Base-by-base conservation (phyloP, 2,113 vertebrate species). In the Nothocercus julius region DNA sequence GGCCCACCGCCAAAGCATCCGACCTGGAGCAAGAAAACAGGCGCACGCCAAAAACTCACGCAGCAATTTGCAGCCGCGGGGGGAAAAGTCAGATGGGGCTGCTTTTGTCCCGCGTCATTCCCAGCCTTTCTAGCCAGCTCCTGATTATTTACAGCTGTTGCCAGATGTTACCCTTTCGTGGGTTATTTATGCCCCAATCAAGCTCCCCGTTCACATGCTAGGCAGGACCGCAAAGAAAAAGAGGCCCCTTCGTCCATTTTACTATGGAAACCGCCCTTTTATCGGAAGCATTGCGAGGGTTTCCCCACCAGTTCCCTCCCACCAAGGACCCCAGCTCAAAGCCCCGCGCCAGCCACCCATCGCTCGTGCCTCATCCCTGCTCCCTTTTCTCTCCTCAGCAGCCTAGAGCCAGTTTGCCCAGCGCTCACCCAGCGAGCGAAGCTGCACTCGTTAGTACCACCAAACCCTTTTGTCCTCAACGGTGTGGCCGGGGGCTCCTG, bases 191-290 rank as follows among this genome's bases (percentile, higher is more conserved):
- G 91, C 81, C 89, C 0, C 7, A 72, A 45, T 79, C 28, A 13
- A 32, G 22, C 72, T 84, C 84, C 42, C 84, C 5, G 2, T 83
- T 95, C 89, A 84, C 95, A 95, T 5, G 53, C 90, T 27, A 70
- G 70, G 70, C 24, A 6, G 82, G 74, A 91, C 76, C 66, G 4
- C n/a, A 47, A 30, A 95, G 90, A 95, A 70, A 90, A 73, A 87
- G 90, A 76, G 92, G 72, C 93, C 95, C 92, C 88, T 89, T 94
- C 94, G 90, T 96, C 92, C 59, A 49, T 66, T 94, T 96, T 94
- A 79, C 95, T 93, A 87, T 94, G 94, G 90, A 94, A 96, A 96
- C 92, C 80, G 86, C 51, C 89, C 84, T 91, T 95, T 95, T 89
- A 90, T 93, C 81, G 64, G 61, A 81, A 69, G 87, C 27, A 79